Percentiles rank a stretch among this genome's conserved stretches.
phyloP scores from a whole-genome alignment of 2,797 vertebrate genomes.

The Emys orbicularis region DNA sequence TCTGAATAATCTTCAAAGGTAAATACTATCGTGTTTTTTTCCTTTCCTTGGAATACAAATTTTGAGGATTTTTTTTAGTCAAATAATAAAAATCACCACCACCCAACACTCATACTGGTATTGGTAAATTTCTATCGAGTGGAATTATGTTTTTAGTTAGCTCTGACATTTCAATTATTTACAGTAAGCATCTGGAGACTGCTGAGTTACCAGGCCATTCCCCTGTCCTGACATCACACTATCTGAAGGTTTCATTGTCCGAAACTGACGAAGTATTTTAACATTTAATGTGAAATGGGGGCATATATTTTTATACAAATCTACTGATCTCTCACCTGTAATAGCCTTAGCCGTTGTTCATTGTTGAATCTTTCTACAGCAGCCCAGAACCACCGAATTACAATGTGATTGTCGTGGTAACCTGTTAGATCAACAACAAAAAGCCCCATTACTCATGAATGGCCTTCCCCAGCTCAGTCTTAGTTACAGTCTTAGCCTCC shows the following conservation, averaged over 20 bases:
- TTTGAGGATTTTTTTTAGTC: not conserved
- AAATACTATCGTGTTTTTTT: not conserved
- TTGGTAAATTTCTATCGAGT: not conserved
- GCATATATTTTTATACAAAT: not conserved
- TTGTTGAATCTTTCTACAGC: conserved; percentile 99
- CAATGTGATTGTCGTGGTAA: conserved; percentile 99
- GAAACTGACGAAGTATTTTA: not conserved
- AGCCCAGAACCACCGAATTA: conserved; percentile 99
- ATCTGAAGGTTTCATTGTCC: not conserved
- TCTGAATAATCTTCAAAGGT: not conserved
- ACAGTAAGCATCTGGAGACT: not conserved
- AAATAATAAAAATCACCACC: not conserved
- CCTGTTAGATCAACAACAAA: conserved; percentile 81
- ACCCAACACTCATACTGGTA: not conserved
- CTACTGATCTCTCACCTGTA: conserved; percentile 88
- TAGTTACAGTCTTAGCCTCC: not conserved
- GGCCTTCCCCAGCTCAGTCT: not conserved
- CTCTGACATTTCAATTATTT: not conserved
- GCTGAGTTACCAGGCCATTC: not conserved
- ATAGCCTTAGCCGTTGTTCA: conserved; percentile 94
- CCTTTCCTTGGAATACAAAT: not conserved
- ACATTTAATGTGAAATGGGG: not conserved
- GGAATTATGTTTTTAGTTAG: not conserved
- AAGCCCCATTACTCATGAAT: not conserved
- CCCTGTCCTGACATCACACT: not conserved